Conservation (phyloP, 2,888 invertebrate genomes). For the Eremobia ochroleuca region DNA sequence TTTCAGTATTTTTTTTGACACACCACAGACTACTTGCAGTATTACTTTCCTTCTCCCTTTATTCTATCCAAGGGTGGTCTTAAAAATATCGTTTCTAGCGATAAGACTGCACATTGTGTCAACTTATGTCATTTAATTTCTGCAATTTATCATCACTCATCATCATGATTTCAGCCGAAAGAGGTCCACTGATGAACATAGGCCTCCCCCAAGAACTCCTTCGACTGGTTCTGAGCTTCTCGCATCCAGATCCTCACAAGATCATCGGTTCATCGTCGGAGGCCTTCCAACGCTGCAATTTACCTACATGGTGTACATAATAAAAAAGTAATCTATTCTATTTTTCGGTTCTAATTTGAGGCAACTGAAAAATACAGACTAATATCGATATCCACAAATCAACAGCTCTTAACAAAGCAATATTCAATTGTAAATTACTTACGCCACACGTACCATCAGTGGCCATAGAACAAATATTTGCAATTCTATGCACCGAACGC, state of each 20-base stretch:
- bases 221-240: neutral
- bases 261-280: neutral
- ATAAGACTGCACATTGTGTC: neutral
- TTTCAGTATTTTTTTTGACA: neutral
- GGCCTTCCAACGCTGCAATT: neutral
- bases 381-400: conserved; percentile 12
- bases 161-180: neutral
- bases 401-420: conserved; percentile 25
- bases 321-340: neutral
- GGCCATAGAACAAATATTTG: conserved; percentile 59
- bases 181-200: neutral
- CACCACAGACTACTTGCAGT: neutral
- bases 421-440: conserved; percentile 45
- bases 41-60: neutral
- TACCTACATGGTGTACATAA: neutral
- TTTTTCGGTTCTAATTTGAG: neutral
- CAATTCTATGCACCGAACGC: conserved; percentile 67
- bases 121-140: neutral
- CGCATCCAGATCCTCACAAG: neutral
- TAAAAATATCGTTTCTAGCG: neutral
- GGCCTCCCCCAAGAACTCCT: neutral
- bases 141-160: neutral
- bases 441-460: conserved; percentile 44
- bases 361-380: neutral
- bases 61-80: neutral